These are phyloP conservation scores for Drosophila algonquin DNA, from an alignment of 2,888 invertebrate species.

Conservation along the genomic window DNA sequence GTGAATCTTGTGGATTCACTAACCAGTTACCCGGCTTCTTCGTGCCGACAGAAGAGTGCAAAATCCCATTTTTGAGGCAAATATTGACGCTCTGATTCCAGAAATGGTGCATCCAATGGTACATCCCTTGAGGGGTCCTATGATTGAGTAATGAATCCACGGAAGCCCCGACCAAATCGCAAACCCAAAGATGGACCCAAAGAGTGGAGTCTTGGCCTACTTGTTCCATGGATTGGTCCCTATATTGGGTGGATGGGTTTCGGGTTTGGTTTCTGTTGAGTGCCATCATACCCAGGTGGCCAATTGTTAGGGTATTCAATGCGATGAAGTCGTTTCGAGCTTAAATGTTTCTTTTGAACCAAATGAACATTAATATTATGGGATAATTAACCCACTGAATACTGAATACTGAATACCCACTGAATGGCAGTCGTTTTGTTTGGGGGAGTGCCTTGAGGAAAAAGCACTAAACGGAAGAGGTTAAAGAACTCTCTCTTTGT, in stretches of 20 bases:
- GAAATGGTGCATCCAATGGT: too few relatives aligned
- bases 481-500: conserved; percentile 12
- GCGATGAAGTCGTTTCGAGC: conserved; percentile 11
- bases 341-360: conserved; percentile 15
- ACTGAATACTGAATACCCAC: conserved; percentile 14
- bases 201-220: too few relatives aligned
- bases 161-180: too few relatives aligned
- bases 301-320: conserved; percentile 5
- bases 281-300: not conserved
- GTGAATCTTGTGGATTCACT: too few relatives aligned
- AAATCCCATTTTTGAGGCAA: too few relatives aligned
- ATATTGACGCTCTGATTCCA: too few relatives aligned
- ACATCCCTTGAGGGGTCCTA: too few relatives aligned
- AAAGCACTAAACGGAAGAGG: conserved; percentile 1
- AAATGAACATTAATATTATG: not conserved
- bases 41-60: too few relatives aligned
- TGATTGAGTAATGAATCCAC: too few relatives aligned
- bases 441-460: not conserved
- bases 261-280: not conserved
- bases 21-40: too few relatives aligned
- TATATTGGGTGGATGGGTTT: not conserved
- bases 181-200: too few relatives aligned
- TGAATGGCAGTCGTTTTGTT: not conserved
- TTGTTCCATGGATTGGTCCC: too few relatives aligned
- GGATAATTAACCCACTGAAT: conserved; percentile 28